phyloP scores from a whole-genome alignment of 1,140 invertebrate species.

The Neuroterus valhalla region DNA sequence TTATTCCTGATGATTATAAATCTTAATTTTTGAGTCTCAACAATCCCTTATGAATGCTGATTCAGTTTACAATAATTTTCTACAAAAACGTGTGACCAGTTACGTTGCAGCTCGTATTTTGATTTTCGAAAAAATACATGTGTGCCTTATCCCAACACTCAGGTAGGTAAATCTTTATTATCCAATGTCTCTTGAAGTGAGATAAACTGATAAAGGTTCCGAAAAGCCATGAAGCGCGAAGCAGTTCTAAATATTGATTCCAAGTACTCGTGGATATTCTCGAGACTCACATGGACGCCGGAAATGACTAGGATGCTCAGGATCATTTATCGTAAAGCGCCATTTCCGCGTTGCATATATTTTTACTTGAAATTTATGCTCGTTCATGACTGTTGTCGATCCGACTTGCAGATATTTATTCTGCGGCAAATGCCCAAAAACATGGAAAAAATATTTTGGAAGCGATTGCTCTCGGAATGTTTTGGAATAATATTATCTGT shows the following conservation, averaged over 20 bases:
- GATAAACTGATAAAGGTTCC: background rate
- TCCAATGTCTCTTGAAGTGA: background rate
- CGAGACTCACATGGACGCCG: background rate
- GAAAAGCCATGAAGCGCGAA: background rate
- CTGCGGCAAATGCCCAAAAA: too few relatives aligned
- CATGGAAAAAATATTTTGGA: too few relatives aligned
- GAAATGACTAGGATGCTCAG: constrained; percentile 15
- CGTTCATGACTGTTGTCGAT: background rate
- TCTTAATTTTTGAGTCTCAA: too few relatives aligned
- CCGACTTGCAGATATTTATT: background rate
- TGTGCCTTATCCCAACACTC: too few relatives aligned
- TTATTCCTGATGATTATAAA: too few relatives aligned
- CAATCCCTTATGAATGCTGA: too few relatives aligned
- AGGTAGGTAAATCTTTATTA: constrained; percentile 12
- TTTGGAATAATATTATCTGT: too few relatives aligned
- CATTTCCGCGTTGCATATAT: constrained; percentile 13
- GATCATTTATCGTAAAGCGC: constrained; percentile 16
- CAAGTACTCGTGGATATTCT: background rate
- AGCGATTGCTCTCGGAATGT: too few relatives aligned
- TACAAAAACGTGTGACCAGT: too few relatives aligned
- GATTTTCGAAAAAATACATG: too few relatives aligned
- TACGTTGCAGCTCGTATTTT: too few relatives aligned
- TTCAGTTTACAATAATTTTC: too few relatives aligned
- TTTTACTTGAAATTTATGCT: background rate
- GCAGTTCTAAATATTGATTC: background rate